Evolutionary conservation across 2,888 invertebrate species (phyloP), one percentile per base, ranked within the genome.

Genomic region (Phortica okadai): DNA sequence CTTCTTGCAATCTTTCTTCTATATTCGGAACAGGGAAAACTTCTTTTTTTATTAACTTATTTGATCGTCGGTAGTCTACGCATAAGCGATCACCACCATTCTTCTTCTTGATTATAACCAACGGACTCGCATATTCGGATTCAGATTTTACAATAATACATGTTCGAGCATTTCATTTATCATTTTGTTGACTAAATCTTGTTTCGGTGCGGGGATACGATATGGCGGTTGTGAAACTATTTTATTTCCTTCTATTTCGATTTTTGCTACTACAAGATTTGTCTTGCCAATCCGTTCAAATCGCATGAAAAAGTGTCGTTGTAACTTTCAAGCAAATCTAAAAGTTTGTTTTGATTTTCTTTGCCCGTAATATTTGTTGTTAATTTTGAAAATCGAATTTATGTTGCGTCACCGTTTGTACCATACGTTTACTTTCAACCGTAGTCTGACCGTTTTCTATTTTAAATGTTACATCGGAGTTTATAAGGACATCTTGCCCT

Each of bases 91-190:
- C 77, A n/a, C 64, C 54, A 11, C 78, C 74, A 73, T 82, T 45
- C 58, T 79, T 78, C 64, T 79, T 80, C 70, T 78, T 80, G 1
- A 80, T 77, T 14, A 82, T 25, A 42, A 79, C 74, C 8, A 81
- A 79, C 4, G 80, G 80, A 42, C 80, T 82, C 0, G 78, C 76
- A 54, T 77, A 80, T 59, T 78, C 76, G 0, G 80, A 79, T 45
- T 70, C 74, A 1, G 79, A 82, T 33, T 77, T 44, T 16, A 5
- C 25, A 16, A 80, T 78, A 1, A 82, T n/a, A n/a, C n/a, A n/a
- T n/a, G n/a, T 6, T 10, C 16, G 76, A 54, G 11, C 5, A 82
- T 70, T 58, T 82, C 77, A 10, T 74, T 42, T 11, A 80, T 75
- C 74, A 80, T 78, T 62, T 74, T 7, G 8, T 50, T 56, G 6